Conservation (phyloP, 2,113 vertebrate genomes). For the Herpailurus yagouaroundi region DNA sequence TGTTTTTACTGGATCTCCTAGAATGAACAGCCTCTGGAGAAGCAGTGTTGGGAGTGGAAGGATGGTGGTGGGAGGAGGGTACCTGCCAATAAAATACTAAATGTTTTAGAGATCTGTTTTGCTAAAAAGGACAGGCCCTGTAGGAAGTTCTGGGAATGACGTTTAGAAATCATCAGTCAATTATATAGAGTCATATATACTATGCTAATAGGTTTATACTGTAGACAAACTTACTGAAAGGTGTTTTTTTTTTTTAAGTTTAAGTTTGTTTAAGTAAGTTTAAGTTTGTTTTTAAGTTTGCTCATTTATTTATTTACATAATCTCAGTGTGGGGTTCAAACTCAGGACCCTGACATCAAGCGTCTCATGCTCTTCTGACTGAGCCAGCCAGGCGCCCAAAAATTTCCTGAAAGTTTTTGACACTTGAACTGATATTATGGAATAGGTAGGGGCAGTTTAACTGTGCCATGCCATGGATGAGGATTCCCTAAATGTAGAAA, state of each 20-base stretch:
- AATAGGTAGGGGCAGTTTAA: not conserved
- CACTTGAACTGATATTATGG: not conserved
- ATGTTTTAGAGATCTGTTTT: not conserved
- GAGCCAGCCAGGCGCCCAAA: not conserved
- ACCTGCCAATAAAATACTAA: not conserved
- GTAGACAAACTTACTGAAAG: not conserved
- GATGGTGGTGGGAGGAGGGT: too few relatives aligned
- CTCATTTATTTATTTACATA: not conserved
- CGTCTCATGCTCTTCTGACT: not conserved
- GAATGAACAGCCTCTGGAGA: not conserved
- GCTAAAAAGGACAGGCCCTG: not conserved
- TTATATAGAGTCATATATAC: not conserved
- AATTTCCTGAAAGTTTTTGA: not conserved
- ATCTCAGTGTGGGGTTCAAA: not conserved
- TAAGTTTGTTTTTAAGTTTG: not conserved
- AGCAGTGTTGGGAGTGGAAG: not conserved
- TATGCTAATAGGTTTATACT: not conserved
- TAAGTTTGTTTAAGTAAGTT: too few relatives aligned
- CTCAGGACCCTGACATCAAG: too few relatives aligned
- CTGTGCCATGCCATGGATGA: not conserved
- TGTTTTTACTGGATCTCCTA: not conserved
- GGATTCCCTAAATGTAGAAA: not conserved
- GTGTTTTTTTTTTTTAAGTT: too few relatives aligned
- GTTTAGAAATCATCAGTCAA: not conserved
- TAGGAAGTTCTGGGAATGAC: not conserved